phyloP scores from a whole-genome alignment of 2,113 vertebrate genomes.

The Orientallactaga bullata region DNA sequence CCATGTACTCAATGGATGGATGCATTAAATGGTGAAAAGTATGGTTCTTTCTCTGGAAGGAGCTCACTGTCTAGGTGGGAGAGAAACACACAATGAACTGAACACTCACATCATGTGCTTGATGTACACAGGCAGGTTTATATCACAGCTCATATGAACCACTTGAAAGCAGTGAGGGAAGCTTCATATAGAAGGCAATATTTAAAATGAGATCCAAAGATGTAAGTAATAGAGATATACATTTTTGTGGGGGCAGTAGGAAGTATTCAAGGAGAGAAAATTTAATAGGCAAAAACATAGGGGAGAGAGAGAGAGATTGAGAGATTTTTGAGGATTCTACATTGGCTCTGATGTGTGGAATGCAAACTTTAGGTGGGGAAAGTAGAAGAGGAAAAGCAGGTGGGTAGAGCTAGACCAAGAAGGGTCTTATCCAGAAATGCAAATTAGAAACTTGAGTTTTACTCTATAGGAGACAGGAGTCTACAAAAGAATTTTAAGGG shows the following conservation, averaged over 20 bases:
- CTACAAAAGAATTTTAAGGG: not conserved
- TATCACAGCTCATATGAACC: not conserved
- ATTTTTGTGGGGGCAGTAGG: not conserved
- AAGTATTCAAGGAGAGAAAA: not conserved
- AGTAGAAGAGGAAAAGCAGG: not conserved
- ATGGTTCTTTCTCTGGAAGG: not conserved
- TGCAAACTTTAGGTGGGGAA: not conserved
- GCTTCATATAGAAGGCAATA: not conserved
- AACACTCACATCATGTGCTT: not conserved
- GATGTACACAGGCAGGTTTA: no score
- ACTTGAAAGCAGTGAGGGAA: not conserved
- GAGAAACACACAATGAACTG: not conserved
- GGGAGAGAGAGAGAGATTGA: not conserved
- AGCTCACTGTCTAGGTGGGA: not conserved
- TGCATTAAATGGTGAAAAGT: not conserved
- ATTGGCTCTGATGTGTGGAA: not conserved
- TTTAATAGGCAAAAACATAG: not conserved
- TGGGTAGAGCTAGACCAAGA: no score
- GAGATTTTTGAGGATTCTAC: not conserved
- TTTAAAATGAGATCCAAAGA: not conserved
- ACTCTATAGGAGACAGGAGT: not conserved
- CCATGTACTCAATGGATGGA: not conserved
- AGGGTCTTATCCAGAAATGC: not conserved
- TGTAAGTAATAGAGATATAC: not conserved
- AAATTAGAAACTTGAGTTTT: not conserved